A percentile compares a stretch with the other conserved stretches of the same genome.
These are phyloP conservation scores for Aradus depressus DNA, from an alignment of 2,888 invertebrate genomes.

Conservation along the genomic window DNA sequence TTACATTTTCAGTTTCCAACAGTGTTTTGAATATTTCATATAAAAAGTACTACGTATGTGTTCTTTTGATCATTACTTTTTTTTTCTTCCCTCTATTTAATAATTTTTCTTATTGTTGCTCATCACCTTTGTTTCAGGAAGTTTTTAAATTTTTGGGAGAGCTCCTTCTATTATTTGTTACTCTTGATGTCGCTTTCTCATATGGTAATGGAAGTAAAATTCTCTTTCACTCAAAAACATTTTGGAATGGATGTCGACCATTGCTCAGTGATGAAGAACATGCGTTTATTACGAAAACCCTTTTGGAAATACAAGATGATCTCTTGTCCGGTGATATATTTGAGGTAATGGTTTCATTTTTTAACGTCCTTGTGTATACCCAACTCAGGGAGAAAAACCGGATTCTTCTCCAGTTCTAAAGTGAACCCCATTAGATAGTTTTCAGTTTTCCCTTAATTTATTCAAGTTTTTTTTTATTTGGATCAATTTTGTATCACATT, in stretches of 20 bases:
- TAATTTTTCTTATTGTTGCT: not conserved
- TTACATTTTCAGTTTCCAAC: no score
- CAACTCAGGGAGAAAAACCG: no score
- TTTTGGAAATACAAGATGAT: conserved; percentile 54
- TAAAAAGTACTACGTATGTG: not conserved
- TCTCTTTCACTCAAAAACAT: conserved; percentile 63
- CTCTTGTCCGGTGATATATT: conserved; percentile 52
- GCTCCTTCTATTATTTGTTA: conserved; percentile 41
- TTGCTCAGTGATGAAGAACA: conserved; percentile 50
- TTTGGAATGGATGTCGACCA: conserved; percentile 53
- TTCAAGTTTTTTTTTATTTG: no score
- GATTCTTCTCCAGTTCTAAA: no score
- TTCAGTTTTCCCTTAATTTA: no score
- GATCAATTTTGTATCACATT: no score
- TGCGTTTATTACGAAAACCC: conserved; percentile 55
- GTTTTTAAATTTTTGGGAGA: conserved; percentile 41
- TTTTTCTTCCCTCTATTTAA: not conserved
- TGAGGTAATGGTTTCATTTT: conserved; percentile 40
- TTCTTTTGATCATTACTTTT: not conserved
- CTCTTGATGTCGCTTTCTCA: conserved; percentile 54
- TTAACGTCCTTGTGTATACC: no score
- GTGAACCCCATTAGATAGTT: no score
- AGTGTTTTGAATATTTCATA: no score
- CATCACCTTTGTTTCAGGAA: conserved; percentile 35
- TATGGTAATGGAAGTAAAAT: conserved; percentile 41